Percentiles rank a stretch among this genome's conserved stretches.
These are phyloP conservation scores for Sebastes trivittatus DNA, from an alignment of 2,797 vertebrate genomes.

Conservation along the genomic window DNA sequence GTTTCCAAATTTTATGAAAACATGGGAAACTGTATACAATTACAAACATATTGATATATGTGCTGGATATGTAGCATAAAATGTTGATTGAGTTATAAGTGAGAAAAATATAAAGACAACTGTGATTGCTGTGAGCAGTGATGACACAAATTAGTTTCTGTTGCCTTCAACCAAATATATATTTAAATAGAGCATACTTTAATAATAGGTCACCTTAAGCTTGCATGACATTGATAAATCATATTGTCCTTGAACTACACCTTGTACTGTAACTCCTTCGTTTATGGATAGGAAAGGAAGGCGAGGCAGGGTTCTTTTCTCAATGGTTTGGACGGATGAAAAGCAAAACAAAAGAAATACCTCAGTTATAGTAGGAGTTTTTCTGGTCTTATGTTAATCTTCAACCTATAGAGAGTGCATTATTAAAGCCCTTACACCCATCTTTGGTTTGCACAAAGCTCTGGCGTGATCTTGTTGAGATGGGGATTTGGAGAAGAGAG, in stretches of 20 bases:
- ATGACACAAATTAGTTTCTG: not conserved
- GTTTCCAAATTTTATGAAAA: not conserved
- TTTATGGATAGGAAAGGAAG: not conserved
- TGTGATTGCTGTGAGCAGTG: not conserved
- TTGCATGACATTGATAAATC: not conserved
- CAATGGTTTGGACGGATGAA: not conserved
- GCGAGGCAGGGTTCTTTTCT: not conserved
- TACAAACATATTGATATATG: not conserved
- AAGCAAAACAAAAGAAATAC: not conserved
- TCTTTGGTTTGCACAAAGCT: constrained; percentile 61
- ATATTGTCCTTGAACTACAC: not conserved
- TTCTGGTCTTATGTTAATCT: constrained; percentile 17
- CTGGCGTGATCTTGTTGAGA: constrained; percentile 62
- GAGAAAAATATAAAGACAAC: not conserved
- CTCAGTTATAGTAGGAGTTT: not conserved
- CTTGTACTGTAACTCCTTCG: not conserved
- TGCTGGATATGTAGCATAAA: not conserved
- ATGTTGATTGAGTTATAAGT: not conserved
- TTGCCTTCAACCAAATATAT: not conserved
- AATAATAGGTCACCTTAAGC: not conserved
- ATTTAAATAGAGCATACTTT: not conserved
- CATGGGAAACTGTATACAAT: not conserved
- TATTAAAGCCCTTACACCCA: constrained; percentile 59
- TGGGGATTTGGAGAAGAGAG: constrained; percentile 58
- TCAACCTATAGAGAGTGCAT: constrained; percentile 35